Percentiles rank a stretch among this genome's conserved stretches.
These are phyloP conservation scores for Drosophila antonietae DNA, from an alignment of 2,888 invertebrate species.

Conservation along the genomic window DNA sequence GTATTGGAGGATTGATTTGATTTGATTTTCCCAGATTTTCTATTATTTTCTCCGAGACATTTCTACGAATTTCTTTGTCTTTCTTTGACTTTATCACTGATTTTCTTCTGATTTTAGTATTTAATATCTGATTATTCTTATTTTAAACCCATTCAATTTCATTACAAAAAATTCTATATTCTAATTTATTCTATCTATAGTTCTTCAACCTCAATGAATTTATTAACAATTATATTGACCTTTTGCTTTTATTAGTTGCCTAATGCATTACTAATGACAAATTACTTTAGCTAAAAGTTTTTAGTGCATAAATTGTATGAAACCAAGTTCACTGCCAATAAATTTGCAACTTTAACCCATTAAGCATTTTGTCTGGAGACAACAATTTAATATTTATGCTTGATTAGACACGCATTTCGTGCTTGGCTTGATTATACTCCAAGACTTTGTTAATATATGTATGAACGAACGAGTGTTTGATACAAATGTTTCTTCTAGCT, in stretches of 20 bases:
- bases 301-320: slow-evolving; percentile 8
- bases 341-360: slow-evolving; percentile 3
- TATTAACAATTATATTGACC: not conserved
- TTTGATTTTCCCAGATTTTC: too few relatives aligned
- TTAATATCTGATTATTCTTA: too few relatives aligned
- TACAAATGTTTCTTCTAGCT: slow-evolving; percentile 43
- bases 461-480: slow-evolving; percentile 21
- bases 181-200: not conserved
- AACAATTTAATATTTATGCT: slow-evolving; percentile 24
- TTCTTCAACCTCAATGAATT: not conserved
- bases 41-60: too few relatives aligned
- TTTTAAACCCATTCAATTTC: too few relatives aligned
- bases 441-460: slow-evolving; percentile 9
- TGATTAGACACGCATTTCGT: slow-evolving; percentile 30
- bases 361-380: slow-evolving; percentile 6
- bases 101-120: too few relatives aligned
- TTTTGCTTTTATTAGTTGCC: not conserved
- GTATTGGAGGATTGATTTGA: too few relatives aligned
- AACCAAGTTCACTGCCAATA: slow-evolving; percentile 3
- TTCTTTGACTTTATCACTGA: too few relatives aligned
- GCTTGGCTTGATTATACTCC: slow-evolving; percentile 23
- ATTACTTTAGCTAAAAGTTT: slow-evolving; percentile 10
- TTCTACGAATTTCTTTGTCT: too few relatives aligned
- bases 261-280: too few relatives aligned
- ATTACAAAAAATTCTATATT: not conserved